These are phyloP conservation scores for Callimorpha dominula DNA, from an alignment of 2,888 invertebrate genomes.

Conservation along the genomic window DNA sequence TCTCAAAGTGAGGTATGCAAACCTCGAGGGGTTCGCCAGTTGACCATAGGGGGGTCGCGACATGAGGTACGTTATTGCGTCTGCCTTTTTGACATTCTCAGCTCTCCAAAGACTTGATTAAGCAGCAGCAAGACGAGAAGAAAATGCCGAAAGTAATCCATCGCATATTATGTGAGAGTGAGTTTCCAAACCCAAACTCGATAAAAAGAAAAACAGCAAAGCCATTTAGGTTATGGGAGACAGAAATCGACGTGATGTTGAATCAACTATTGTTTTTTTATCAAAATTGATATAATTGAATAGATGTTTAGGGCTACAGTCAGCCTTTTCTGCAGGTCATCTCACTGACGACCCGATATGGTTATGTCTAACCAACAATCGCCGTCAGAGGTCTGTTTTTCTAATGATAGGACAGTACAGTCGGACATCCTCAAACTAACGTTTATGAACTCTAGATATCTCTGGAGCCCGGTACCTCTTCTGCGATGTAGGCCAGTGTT, in stretches of 20 bases:
- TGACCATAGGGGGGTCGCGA: constrained; percentile 5
- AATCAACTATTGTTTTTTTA: neutral
- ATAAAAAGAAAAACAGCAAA: neutral
- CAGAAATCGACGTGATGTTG: neutral
- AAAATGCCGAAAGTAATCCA: neutral
- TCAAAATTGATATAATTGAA: neutral
- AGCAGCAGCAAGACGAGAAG: neutral
- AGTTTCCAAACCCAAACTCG: neutral
- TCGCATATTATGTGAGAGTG: neutral
- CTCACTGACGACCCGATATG: neutral
- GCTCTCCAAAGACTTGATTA: neutral
- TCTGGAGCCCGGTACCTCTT: neutral
- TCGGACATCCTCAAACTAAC: neutral
- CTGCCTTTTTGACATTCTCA: neutral
- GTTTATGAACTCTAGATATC: neutral
- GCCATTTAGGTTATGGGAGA: neutral
- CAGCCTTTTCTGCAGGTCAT: neutral
- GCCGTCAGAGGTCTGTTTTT: neutral
- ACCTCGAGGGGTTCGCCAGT: constrained; percentile 2
- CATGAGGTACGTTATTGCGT: constrained; percentile 5
- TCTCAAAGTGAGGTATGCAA: constrained; percentile 1
- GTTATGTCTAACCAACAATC: neutral
- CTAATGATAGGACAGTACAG: neutral
- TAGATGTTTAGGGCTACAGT: neutral
- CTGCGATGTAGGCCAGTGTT: neutral